Base-by-base conservation (phyloP, 2,888 invertebrate species). In the Odontocolon sp. region DNA sequence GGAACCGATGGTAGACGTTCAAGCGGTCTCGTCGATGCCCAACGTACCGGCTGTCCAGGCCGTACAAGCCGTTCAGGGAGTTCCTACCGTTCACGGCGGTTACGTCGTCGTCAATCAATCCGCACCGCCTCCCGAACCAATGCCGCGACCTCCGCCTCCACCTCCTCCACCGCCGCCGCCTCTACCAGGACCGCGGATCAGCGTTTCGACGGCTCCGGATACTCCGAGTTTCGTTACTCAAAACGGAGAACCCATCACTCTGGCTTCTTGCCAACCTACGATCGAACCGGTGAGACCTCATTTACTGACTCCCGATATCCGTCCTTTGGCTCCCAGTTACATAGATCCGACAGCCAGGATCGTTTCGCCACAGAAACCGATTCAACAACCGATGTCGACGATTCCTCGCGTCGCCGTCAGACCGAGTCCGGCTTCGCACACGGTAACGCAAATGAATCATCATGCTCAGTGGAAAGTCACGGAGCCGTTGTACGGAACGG, bases 1-100 rank as follows among this genome's bases (percentile, higher is more conserved):
- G 87, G 96, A 96, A 85, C 96, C 96, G 0, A 94, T 96, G 63
- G 94, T 95, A 11, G 96, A 96, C 87, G 93, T 95, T 63, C 94
- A 95, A 3, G 92, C 94, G 5, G 94, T 88, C 1, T 81, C 87
- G 2, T 83, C 81, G 9, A 85, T 88, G 33, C 84, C 87, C 1
- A 86, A 64, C 3, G 82, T 88, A 9, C 81, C 86, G 4, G 79
- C 72, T 0, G 82, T 82, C 1, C 82, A 72, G 11, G 71, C 70
- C 0, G 70, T 78, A 36, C 45, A 63, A n/a, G 59, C 71, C 6
- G 80, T 82, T 1, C 78, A 80, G 11, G 76, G 66, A 0, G 77
- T 80, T 11, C 78, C 86, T 1, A 82, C 84, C 11, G 78, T 87
- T 18, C 82, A 86, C 18, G 82, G 85, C 9, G 85, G 89, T 23